A percentile compares a stretch with the other conserved stretches of the same genome.
These are phyloP conservation scores for Galemys pyrenaicus DNA, from an alignment of 2,113 vertebrate species.

Conservation along the genomic window DNA sequence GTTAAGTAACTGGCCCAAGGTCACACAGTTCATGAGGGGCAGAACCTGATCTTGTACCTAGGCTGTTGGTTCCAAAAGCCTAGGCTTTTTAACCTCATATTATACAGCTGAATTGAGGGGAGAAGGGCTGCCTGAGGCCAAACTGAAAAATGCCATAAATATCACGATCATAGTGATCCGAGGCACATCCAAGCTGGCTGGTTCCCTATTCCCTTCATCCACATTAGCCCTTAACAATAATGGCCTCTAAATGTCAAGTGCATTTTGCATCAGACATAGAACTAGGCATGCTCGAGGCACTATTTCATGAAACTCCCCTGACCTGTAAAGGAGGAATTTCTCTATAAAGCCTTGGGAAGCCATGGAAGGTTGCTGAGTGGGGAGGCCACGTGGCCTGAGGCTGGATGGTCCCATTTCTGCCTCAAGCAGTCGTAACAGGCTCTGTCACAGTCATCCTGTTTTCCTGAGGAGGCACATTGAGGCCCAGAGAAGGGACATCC, in stretches of 20 bases:
- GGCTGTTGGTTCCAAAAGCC: background rate
- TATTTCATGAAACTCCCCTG: background rate
- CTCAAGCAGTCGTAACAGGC: background rate
- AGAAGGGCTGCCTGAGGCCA: background rate
- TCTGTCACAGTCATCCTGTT: background rate
- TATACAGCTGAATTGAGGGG: background rate
- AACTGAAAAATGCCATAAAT: background rate
- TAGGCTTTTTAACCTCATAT: background rate
- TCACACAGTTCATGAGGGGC: background rate
- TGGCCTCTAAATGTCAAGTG: background rate
- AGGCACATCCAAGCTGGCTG: background rate
- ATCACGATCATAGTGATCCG: background rate
- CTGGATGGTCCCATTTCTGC: background rate
- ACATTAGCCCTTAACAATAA: background rate
- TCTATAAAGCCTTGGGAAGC: slow-evolving; percentile 26
- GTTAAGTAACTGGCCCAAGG: background rate
- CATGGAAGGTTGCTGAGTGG: background rate
- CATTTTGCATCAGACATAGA: background rate
- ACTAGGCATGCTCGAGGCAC: background rate
- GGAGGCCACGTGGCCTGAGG: background rate
- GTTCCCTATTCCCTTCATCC: too few species aligned
- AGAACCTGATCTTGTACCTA: background rate
- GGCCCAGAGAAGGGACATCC: background rate
- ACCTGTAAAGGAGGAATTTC: background rate
- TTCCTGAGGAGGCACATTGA: background rate